phyloP scores from a whole-genome alignment of 1,140 invertebrate genomes.

The Geopemphigus sp. region DNA sequence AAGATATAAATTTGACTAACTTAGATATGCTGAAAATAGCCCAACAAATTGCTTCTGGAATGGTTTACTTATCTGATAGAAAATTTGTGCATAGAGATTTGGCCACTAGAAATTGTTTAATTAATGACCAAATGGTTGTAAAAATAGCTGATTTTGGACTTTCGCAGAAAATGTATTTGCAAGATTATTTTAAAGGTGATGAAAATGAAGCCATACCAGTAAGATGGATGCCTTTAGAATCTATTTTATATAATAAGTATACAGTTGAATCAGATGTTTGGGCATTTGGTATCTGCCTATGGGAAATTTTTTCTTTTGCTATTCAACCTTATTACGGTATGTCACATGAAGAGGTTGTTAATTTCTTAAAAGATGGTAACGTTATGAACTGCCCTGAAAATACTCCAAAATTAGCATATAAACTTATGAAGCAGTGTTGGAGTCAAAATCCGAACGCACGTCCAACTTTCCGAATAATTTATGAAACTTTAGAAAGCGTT shows the following conservation, averaged over 20 bases:
- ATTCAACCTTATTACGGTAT: constrained; percentile 92
- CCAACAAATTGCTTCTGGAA: constrained; percentile 84
- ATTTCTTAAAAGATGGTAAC: constrained; percentile 87
- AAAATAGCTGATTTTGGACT: constrained; percentile 96
- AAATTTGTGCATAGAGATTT: constrained; percentile 96
- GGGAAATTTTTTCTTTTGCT: constrained; percentile 93
- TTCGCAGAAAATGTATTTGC: constrained; percentile 87
- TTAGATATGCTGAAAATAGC: constrained; percentile 79
- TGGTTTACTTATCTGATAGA: constrained; percentile 91
- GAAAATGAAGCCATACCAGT: constrained; percentile 92
- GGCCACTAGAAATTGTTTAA: constrained; percentile 92
- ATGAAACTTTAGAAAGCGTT: constrained; percentile 67
- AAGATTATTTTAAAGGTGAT: constrained; percentile 89
- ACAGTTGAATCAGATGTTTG: constrained; percentile 91
- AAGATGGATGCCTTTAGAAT: constrained; percentile 93
- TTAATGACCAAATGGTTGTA: constrained; percentile 89
- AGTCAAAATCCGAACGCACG: constrained; percentile 76
- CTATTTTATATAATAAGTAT: constrained; percentile 90
- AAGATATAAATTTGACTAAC: constrained; percentile 65
- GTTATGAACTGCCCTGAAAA: constrained; percentile 84
- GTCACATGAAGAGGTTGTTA: constrained; percentile 92
- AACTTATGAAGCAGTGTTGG: constrained; percentile 92
- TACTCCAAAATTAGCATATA: constrained; percentile 85
- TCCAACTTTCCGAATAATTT: constrained; percentile 77
- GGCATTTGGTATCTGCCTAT: constrained; percentile 89